phyloP scores from a whole-genome alignment of 2,797 vertebrate species.

The Peromyscus attwateri region DNA sequence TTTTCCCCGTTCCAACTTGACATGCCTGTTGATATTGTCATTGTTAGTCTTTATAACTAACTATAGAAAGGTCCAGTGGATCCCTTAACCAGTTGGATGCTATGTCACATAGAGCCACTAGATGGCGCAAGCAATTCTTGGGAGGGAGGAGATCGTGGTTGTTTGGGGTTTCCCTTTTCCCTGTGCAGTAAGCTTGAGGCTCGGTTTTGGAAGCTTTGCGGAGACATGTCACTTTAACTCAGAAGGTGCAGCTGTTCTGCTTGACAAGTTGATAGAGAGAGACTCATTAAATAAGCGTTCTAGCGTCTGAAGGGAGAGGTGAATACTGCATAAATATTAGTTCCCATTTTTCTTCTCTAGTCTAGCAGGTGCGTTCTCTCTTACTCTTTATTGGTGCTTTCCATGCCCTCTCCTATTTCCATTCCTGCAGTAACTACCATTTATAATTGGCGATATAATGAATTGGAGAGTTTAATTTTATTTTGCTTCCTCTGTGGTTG shows the following conservation, averaged over 20 bases:
- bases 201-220: constrained; percentile 49
- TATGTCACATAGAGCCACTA: constrained; percentile 69
- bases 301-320: constrained; percentile 54
- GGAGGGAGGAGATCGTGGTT: constrained; percentile 1
- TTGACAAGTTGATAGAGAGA: constrained; percentile 77
- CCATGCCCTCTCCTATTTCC: background rate
- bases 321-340: constrained; percentile 71
- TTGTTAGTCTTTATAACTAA: background rate
- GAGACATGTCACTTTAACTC: constrained; percentile 64
- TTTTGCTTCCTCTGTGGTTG: background rate
- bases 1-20: background rate
- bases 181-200: constrained; percentile 8
- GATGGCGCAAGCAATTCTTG: constrained; percentile 76
- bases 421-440: background rate
- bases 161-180: constrained; percentile 53
- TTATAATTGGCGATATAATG: background rate
- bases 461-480: constrained; percentile 33
- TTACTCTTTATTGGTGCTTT: background rate
- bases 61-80: background rate
- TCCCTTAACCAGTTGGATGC: background rate
- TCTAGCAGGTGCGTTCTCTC: constrained; percentile 19
- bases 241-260: constrained; percentile 77
- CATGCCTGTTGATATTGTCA: background rate
- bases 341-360: constrained; percentile 59
- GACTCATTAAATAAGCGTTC: constrained; percentile 77